Evolutionary conservation across 2,113 vertebrate genomes (phyloP).

Genomic region (Cephalopterus ornatus): DNA sequence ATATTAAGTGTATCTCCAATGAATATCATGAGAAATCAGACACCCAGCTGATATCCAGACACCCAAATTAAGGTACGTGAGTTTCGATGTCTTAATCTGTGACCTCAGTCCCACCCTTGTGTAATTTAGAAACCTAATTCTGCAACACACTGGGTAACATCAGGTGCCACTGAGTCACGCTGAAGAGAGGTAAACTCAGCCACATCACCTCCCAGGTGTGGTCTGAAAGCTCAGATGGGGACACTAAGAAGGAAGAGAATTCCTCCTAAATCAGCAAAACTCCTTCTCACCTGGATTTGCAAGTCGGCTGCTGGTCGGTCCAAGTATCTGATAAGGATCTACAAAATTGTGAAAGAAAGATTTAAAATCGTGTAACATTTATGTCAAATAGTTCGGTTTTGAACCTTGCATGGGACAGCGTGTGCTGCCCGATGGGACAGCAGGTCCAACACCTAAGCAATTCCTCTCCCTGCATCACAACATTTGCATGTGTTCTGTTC

Average conservation of each 20-base stretch:
- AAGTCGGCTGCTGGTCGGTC: conserved; percentile 92
- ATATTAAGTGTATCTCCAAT: neutral
- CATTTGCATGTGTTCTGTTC: neutral
- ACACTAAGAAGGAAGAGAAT: neutral
- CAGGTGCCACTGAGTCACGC: neutral
- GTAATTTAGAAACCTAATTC: neutral
- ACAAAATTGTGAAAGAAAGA: neutral
- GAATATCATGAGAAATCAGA: neutral
- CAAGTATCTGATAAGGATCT: conserved; percentile 98
- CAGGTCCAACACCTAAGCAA: neutral
- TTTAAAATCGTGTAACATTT: neutral
- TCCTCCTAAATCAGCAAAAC: neutral
- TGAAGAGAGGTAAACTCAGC: neutral
- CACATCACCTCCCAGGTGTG: neutral
- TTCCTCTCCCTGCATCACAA: neutral
- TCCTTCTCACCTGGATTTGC: conserved; percentile 92
- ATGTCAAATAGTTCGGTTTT: neutral
- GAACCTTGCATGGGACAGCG: neutral
- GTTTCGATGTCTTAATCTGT: neutral
- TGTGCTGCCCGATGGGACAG: neutral
- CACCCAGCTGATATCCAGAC: neutral
- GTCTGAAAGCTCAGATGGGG: neutral
- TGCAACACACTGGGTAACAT: neutral
- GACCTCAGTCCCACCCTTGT: neutral
- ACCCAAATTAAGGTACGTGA: neutral